phyloP scores from a whole-genome alignment of 2,113 vertebrate genomes.

The Heterochromis multidens region DNA sequence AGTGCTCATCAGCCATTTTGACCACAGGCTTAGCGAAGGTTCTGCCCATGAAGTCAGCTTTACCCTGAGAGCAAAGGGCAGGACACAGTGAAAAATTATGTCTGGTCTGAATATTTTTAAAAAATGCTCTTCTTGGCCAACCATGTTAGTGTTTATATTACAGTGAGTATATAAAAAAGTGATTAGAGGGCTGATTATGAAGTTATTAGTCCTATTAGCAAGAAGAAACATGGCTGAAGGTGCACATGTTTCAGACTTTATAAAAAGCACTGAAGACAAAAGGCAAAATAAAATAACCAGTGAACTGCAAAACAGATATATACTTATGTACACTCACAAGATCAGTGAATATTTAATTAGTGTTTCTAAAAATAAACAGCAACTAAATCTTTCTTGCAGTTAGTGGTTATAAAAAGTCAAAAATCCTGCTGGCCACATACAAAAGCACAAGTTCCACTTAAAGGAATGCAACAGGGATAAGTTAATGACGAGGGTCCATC shows the following conservation, averaged over 20 bases:
- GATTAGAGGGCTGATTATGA: neutral
- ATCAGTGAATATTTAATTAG: neutral
- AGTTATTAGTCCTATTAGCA: neutral
- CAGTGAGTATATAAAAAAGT: neutral
- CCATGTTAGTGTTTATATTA: neutral
- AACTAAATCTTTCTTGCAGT: conserved; percentile 68
- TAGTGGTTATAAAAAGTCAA: conserved; percentile 64
- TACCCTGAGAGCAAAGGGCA: conserved; percentile 77
- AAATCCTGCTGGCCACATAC: conserved; percentile 27
- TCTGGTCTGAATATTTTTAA: neutral
- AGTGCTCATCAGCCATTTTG: conserved; percentile 93
- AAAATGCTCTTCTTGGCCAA: conserved; percentile 1
- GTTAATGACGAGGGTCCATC: neutral
- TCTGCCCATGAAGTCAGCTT: conserved; percentile 96
- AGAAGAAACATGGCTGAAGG: conserved; percentile 59
- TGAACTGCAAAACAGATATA: conserved; percentile 70
- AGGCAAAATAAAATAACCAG: conserved; percentile 58
- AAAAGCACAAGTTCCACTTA: conserved; percentile 44
- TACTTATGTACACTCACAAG: neutral
- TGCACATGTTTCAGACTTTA: conserved; percentile 61
- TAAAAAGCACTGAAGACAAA: neutral
- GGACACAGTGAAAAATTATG: neutral
- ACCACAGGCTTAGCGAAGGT: conserved; percentile 94
- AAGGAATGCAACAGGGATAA: conserved; percentile 76
- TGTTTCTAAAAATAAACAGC: neutral